Percentiles rank a stretch among this genome's conserved stretches.
phyloP scores from a whole-genome alignment of 2,113 vertebrate species.

The Nibea albiflora region DNA sequence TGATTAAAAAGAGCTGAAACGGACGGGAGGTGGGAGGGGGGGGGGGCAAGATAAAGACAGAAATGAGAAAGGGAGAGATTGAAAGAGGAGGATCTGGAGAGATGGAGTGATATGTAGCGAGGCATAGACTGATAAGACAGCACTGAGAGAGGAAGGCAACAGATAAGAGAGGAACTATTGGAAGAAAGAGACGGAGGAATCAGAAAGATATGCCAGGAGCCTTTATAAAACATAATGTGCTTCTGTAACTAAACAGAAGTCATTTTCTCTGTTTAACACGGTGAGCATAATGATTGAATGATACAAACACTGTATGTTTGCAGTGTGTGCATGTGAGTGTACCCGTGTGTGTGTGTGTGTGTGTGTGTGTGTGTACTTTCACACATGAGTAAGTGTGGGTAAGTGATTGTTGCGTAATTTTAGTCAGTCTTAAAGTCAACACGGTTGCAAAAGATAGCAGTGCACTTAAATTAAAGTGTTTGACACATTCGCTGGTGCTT shows the following conservation, averaged over 20 bases:
- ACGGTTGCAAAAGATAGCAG: slow-evolving; percentile 15
- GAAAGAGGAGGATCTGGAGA: slow-evolving; percentile 68
- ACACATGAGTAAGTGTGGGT: neutral
- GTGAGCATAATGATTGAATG: neutral
- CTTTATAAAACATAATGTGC: slow-evolving; percentile 34
- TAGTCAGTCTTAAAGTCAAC: slow-evolving; percentile 28
- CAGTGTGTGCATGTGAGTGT: neutral
- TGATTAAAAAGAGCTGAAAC: slow-evolving; percentile 72
- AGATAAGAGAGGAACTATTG: slow-evolving; percentile 60
- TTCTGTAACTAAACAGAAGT: slow-evolving; percentile 11
- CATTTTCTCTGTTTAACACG: slow-evolving; percentile 13
- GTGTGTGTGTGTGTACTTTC: neutral
- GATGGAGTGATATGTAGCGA: slow-evolving; percentile 67
- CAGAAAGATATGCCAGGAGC: slow-evolving; percentile 16
- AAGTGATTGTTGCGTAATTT: slow-evolving; percentile 15
- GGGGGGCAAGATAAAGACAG: slow-evolving; percentile 60
- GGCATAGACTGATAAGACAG: slow-evolving; percentile 60
- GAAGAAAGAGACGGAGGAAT: slow-evolving; percentile 40
- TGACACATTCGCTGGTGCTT: neutral
- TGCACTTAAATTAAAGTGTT: slow-evolving; percentile 6
- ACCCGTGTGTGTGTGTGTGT: neutral
- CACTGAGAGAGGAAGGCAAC: slow-evolving; percentile 50
- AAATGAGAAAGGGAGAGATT: slow-evolving; percentile 63
- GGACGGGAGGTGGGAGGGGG: slow-evolving; percentile 28
- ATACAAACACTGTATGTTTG: neutral